These are phyloP conservation scores for Valencia hispanica DNA, from an alignment of 2,797 vertebrate species.

Conservation along the genomic window DNA sequence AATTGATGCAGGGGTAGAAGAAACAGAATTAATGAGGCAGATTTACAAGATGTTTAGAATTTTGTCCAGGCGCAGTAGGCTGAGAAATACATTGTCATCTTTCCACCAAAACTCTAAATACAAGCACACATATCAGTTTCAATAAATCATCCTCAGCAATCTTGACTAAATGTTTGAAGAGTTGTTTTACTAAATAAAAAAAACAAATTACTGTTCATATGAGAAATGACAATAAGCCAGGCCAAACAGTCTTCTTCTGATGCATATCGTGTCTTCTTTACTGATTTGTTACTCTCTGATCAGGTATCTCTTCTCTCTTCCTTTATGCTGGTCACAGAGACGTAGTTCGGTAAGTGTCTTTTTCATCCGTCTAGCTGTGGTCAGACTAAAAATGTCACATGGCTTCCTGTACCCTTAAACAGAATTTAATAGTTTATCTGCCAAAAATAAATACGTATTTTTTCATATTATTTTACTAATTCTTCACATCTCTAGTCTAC, in stretches of 20 bases:
- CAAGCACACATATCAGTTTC: constrained; percentile 8
- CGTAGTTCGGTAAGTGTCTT: constrained; percentile 95
- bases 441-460: neutral
- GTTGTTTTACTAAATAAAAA: neutral
- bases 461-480: neutral
- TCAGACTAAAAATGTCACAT: constrained; percentile 27
- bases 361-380: constrained; percentile 32
- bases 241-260: constrained; percentile 22
- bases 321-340: constrained; percentile 98
- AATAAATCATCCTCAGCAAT: constrained; percentile 6
- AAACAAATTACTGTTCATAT: neutral
- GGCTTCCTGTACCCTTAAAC: constrained; percentile 24
- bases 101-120: neutral
- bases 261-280: constrained; percentile 75
- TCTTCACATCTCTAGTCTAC: neutral
- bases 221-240: constrained; percentile 1
- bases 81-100: constrained; percentile 2
- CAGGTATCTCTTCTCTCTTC: constrained; percentile 99
- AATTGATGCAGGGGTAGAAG: neutral
- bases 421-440: neutral
- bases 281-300: constrained; percentile 97
- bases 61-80: constrained; percentile 6
- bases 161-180: neutral
- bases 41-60: constrained; percentile 16
- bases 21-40: constrained; percentile 9